These are phyloP conservation scores for Chrysolina haemoptera DNA, from an alignment of 2,888 invertebrate species.

Conservation along the genomic window DNA sequence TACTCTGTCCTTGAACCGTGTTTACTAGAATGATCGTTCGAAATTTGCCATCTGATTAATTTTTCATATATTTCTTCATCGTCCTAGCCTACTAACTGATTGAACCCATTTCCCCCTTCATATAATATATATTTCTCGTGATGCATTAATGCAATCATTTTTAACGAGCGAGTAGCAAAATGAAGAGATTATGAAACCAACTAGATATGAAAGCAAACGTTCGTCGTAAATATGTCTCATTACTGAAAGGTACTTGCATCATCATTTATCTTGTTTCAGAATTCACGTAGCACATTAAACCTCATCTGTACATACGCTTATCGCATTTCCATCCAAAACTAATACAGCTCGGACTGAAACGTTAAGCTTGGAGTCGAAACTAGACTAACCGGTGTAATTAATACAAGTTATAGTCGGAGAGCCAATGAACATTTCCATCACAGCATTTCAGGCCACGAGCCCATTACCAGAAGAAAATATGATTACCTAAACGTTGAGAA, in stretches of 20 bases:
- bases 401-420: not conserved
- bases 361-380: not conserved
- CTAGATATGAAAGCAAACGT: not conserved
- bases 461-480: too few relatives aligned
- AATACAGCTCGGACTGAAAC: not conserved
- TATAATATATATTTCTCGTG: too few relatives aligned
- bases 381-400: not conserved
- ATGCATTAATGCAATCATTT: not conserved
- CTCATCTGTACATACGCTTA: not conserved
- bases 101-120: too few relatives aligned
- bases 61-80: too few relatives aligned
- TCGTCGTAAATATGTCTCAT: not conserved
- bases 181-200: not conserved
- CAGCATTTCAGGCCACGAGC: not conserved
- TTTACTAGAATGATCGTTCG: too few relatives aligned
- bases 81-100: too few relatives aligned
- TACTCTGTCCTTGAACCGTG: too few relatives aligned
- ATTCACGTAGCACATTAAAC: conserved; percentile 7
- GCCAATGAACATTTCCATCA: not conserved
- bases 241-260: not conserved
- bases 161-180: not conserved
- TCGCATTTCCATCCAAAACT: conserved; percentile 2
- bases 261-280: not conserved
- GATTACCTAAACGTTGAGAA: too few relatives aligned
- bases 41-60: too few relatives aligned